These are phyloP conservation scores for Muscidifurax raptorellus DNA, from an alignment of 1,140 invertebrate species.

Conservation along the genomic window DNA sequence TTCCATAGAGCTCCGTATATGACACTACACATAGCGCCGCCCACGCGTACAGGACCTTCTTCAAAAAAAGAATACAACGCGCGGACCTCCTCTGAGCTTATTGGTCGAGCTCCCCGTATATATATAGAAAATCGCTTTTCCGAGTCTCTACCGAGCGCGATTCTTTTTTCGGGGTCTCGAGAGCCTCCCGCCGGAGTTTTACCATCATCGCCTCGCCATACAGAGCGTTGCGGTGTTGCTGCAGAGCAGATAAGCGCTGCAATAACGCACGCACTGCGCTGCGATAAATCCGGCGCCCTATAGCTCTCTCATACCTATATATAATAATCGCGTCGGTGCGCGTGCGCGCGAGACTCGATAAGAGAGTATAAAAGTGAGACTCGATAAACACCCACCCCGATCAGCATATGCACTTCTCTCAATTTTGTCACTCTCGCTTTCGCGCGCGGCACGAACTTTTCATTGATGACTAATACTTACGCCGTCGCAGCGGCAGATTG, in stretches of 20 bases:
- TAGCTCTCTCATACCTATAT: not conserved
- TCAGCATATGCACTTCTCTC: no score
- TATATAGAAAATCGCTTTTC: not conserved
- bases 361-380: no score
- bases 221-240: no score
- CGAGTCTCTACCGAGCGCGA: no score
- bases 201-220: no score
- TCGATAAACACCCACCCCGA: no score
- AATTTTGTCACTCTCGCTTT: not conserved
- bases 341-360: not conserved
- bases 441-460: not conserved
- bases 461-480: not conserved
- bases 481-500: not conserved
- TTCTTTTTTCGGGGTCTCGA: not conserved
- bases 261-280: not conserved
- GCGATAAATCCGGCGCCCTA: not conserved
- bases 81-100: not conserved
- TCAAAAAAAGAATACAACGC: not conserved
- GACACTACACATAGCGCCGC: constrained; percentile 50
- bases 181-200: not conserved
- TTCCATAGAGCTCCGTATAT: constrained; percentile 60
- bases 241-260: not conserved
- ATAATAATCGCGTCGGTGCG: no score
- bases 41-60: constrained; percentile 49
- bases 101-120: not conserved